phyloP scores from a whole-genome alignment of 2,888 invertebrate genomes.

The Meghimatium bilineatum region DNA sequence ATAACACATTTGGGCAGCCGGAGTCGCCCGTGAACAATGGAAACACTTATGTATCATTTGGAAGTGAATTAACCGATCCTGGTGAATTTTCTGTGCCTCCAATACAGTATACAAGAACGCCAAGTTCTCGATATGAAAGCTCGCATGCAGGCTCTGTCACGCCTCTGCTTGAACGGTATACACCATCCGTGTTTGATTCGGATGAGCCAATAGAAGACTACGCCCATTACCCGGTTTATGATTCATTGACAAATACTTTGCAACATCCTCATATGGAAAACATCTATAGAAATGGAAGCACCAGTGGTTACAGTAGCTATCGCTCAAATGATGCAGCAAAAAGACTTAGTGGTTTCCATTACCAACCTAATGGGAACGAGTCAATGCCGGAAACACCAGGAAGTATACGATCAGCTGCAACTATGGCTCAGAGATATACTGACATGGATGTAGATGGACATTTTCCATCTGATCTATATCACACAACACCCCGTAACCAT shows the following conservation, averaged over 20 bases:
- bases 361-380: slow-evolving; percentile 49
- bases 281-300: slow-evolving; percentile 29
- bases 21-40: slow-evolving; percentile 54
- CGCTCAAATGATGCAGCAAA: slow-evolving; percentile 14
- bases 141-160: slow-evolving; percentile 70
- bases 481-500: background rate
- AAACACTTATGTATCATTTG: slow-evolving; percentile 72
- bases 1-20: slow-evolving; percentile 50
- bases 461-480: slow-evolving; percentile 25
- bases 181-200: slow-evolving; percentile 57
- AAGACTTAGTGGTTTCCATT: slow-evolving; percentile 44
- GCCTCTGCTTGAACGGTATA: slow-evolving; percentile 65
- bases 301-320: slow-evolving; percentile 32
- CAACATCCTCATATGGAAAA: slow-evolving; percentile 37
- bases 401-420: slow-evolving; percentile 39
- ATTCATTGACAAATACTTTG: slow-evolving; percentile 40
- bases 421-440: slow-evolving; percentile 27
- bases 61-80: slow-evolving; percentile 66
- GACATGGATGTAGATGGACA: background rate
- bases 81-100: slow-evolving; percentile 60
- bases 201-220: slow-evolving; percentile 53
- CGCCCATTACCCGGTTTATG: slow-evolving; percentile 49
- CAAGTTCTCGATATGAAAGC: slow-evolving; percentile 58
- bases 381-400: slow-evolving; percentile 48
- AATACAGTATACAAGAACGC: slow-evolving; percentile 54